These are phyloP conservation scores for Polypedilum pembai DNA, from an alignment of 1,140 invertebrate species.

Conservation along the genomic window DNA sequence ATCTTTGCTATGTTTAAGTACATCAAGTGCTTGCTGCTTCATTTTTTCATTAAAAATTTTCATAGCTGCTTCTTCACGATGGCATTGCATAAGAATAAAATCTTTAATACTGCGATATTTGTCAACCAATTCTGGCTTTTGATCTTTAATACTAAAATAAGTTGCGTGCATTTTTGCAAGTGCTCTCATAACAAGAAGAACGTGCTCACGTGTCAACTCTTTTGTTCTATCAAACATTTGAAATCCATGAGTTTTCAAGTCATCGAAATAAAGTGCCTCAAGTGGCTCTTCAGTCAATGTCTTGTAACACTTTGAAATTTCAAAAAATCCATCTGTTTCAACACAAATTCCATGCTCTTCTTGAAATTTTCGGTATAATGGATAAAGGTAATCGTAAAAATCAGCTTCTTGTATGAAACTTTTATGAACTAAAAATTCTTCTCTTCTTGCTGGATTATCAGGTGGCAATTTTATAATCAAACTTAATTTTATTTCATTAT, in stretches of 20 bases:
- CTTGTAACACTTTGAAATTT: slow-evolving; percentile 43
- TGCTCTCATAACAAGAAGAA: slow-evolving; percentile 44
- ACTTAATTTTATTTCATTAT: slow-evolving; percentile 29
- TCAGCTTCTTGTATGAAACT: slow-evolving; percentile 40
- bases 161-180: slow-evolving; percentile 50
- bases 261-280: slow-evolving; percentile 49
- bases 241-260: slow-evolving; percentile 45
- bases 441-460: slow-evolving; percentile 35
- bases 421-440: slow-evolving; percentile 38
- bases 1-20: neutral
- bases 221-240: slow-evolving; percentile 44
- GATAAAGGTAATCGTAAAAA: slow-evolving; percentile 41
- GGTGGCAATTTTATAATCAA: slow-evolving; percentile 40
- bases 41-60: neutral
- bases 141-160: slow-evolving; percentile 45
- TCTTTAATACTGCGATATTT: slow-evolving; percentile 33
- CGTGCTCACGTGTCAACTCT: slow-evolving; percentile 44
- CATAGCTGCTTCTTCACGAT: slow-evolving; percentile 11
- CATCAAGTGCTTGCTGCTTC: neutral
- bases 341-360: slow-evolving; percentile 34
- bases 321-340: slow-evolving; percentile 35
- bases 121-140: slow-evolving; percentile 35
- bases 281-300: slow-evolving; percentile 38
- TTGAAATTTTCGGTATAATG: slow-evolving; percentile 40
- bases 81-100: neutral